Percentiles rank a stretch among this genome's conserved stretches.
Conservation (phyloP, 2,113 vertebrate species). For the Penelope pileata region DNA sequence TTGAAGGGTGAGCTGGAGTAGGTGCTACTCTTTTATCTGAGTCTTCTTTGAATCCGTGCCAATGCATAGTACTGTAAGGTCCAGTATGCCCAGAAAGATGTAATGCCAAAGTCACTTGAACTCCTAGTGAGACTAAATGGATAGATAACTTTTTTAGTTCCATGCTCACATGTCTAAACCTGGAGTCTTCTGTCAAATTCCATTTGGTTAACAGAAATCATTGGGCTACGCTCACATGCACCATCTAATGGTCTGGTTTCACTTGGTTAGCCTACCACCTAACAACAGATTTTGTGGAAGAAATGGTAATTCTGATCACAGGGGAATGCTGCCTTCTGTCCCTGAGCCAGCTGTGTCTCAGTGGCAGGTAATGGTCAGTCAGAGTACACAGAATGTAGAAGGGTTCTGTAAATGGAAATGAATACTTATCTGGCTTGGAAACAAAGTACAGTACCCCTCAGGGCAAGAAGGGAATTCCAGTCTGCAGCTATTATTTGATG, state of each 20-base stretch:
- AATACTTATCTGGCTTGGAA: background rate
- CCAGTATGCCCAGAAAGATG: background rate
- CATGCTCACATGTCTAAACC: background rate
- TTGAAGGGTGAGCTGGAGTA: background rate
- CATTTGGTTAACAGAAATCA: slow-evolving; percentile 11
- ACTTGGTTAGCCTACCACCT: background rate
- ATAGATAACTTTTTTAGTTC: background rate
- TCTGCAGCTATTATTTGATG: background rate
- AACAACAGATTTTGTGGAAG: background rate
- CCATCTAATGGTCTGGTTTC: background rate
- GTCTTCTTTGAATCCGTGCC: background rate
- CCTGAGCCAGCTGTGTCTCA: background rate
- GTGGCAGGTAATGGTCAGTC: background rate
- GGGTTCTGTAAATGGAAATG: background rate
- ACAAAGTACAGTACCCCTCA: background rate
- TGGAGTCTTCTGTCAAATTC: background rate
- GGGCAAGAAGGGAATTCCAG: slow-evolving; percentile 12
- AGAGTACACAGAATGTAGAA: background rate
- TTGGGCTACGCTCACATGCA: background rate
- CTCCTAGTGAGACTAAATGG: background rate
- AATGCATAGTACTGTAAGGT: background rate
- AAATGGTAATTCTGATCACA: background rate
- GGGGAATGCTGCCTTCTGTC: background rate
- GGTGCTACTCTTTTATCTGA: background rate
- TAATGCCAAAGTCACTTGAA: background rate